Evolutionary conservation across 2,113 vertebrate species (phyloP).

Genomic region (Limnothrissa miodon): DNA sequence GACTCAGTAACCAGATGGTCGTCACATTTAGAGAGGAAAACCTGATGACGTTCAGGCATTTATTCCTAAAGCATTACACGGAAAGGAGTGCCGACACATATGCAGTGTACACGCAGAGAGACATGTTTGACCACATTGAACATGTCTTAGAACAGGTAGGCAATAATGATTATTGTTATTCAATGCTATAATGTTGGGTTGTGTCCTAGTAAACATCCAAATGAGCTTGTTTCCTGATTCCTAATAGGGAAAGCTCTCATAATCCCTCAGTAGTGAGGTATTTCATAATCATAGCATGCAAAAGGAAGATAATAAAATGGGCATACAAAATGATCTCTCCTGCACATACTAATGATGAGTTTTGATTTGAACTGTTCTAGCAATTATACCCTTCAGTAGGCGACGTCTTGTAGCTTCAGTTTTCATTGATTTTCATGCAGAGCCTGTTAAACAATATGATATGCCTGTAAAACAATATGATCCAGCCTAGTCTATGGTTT

Average conservation of each 20-base stretch:
- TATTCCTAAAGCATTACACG: slow-evolving; percentile 84
- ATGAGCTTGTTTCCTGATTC: neutral
- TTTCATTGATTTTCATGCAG: neutral
- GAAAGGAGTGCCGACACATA: slow-evolving; percentile 75
- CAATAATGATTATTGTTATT: neutral
- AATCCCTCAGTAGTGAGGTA: neutral
- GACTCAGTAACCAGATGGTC: slow-evolving; percentile 93
- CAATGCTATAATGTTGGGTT: neutral
- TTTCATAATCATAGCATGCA: neutral
- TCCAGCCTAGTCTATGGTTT: neutral
- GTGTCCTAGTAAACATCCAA: too few relatives aligned
- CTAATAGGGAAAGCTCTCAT: neutral
- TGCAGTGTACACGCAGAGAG: slow-evolving; percentile 81
- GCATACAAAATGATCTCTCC: too few relatives aligned
- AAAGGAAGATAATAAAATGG: neutral
- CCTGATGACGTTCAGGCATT: slow-evolving; percentile 84
- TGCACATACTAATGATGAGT: too few relatives aligned
- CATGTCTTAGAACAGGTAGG: slow-evolving; percentile 80
- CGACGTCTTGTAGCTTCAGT: too few relatives aligned
- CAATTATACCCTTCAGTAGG: too few relatives aligned
- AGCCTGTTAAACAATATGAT: neutral
- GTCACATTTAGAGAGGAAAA: slow-evolving; percentile 92
- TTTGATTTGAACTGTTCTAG: too few relatives aligned
- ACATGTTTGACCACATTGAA: slow-evolving; percentile 82
- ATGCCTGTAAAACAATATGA: neutral